Conservation (phyloP, 2,888 invertebrate genomes). For the Stomorhina lunata region DNA sequence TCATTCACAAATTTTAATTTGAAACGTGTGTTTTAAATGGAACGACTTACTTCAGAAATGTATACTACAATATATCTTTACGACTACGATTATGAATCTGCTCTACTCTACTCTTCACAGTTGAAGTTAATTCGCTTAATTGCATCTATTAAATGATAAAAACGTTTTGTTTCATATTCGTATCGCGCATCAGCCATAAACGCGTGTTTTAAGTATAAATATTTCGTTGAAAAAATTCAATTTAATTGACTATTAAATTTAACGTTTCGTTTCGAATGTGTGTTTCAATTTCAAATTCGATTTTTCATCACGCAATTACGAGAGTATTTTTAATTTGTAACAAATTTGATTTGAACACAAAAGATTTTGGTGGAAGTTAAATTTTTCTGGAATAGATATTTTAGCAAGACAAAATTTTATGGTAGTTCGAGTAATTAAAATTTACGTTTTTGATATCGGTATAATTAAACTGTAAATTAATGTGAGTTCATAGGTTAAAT, state of each 20-base stretch:
- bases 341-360: not conserved
- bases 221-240: not conserved
- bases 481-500: too few species aligned
- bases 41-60: too few species aligned
- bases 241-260: not conserved
- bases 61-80: not conserved
- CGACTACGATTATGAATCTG: not conserved
- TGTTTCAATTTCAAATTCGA: not conserved
- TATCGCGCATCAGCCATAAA: not conserved
- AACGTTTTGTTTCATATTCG: not conserved
- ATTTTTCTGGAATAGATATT: too few species aligned
- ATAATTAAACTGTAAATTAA: too few species aligned
- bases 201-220: not conserved
- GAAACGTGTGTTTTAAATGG: not conserved
- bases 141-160: not conserved
- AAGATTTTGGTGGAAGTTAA: too few species aligned
- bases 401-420: too few species aligned
- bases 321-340: not conserved
- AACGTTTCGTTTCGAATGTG: not conserved
- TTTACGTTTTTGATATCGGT: too few species aligned
- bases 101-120: too few species aligned
- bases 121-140: not conserved
- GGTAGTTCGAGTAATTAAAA: too few species aligned
- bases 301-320: too few species aligned
- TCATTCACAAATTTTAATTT: constrained; percentile 1